Evolutionary conservation across 2,888 invertebrate species (phyloP).

Genomic region (Lochmaea capreae): DNA sequence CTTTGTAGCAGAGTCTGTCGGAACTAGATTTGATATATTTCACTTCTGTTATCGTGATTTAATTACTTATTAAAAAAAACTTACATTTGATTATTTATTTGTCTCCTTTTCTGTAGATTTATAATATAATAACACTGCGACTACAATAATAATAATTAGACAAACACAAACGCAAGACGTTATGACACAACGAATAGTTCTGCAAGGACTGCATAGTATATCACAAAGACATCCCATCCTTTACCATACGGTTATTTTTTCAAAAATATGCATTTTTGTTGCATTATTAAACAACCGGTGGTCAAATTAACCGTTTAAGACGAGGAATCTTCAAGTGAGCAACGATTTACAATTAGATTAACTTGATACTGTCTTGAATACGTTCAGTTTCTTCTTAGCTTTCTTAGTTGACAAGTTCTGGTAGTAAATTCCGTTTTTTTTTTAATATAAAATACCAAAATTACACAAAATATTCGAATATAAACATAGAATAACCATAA

Average conservation of each 20-base stretch:
- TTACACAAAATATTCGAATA: not conserved
- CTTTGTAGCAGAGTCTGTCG: too few relatives aligned
- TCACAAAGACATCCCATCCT: constrained; percentile 1
- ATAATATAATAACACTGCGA: not conserved
- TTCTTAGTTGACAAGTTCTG: not conserved
- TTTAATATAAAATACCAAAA: not conserved
- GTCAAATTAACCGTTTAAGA: not conserved
- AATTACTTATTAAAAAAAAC: not conserved
- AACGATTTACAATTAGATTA: too few relatives aligned
- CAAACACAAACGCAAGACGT: not conserved
- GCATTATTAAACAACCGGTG: not conserved
- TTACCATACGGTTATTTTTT: not conserved
- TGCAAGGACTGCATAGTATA: not conserved
- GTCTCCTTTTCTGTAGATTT: not conserved
- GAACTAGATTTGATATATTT: too few relatives aligned
- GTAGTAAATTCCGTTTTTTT: not conserved
- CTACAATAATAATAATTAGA: not conserved
- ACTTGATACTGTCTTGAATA: too few relatives aligned
- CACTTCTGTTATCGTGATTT: too few relatives aligned
- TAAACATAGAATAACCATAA: not conserved
- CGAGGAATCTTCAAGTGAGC: not conserved
- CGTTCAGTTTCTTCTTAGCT: too few relatives aligned
- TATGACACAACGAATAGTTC: not conserved
- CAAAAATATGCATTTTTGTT: not conserved
- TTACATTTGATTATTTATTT: not conserved